phyloP scores from a whole-genome alignment of 2,888 invertebrate species.

The Cantharis flavilabris region DNA sequence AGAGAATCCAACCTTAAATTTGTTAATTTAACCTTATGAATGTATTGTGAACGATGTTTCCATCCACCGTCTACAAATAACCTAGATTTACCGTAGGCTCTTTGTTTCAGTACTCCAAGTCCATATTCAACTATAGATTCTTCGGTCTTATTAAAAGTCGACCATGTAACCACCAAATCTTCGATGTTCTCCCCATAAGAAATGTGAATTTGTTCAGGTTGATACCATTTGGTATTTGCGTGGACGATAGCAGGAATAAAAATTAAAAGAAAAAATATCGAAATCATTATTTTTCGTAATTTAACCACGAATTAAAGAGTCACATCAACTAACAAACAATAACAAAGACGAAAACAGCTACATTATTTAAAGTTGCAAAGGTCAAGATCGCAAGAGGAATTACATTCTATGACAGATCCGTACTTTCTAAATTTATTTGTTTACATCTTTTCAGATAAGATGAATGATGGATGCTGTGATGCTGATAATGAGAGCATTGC shows the following conservation, averaged over 20 bases:
- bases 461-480: not conserved
- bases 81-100: conserved; percentile 61
- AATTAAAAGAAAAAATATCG: not conserved
- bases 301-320: not conserved
- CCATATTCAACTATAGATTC: conserved; percentile 78
- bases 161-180: conserved; percentile 83
- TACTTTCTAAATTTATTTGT: not conserved
- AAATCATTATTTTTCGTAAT: not conserved
- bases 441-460: not conserved
- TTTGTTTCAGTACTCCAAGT: conserved; percentile 60
- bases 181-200: conserved; percentile 67
- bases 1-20: conserved; percentile 65
- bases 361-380: not conserved
- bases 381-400: not conserved
- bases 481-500: not conserved
- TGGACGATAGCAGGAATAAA: not conserved
- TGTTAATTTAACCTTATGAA: conserved; percentile 73
- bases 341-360: not conserved
- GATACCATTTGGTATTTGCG: not conserved
- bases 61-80: conserved; percentile 78
- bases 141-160: conserved; percentile 70
- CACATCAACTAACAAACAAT: not conserved
- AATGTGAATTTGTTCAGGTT: conserved; percentile 67
- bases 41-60: conserved; percentile 68
- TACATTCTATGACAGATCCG: not conserved